Base-by-base conservation (phyloP, 2,797 vertebrate genomes). In the Neopelma chrysocephalum region DNA sequence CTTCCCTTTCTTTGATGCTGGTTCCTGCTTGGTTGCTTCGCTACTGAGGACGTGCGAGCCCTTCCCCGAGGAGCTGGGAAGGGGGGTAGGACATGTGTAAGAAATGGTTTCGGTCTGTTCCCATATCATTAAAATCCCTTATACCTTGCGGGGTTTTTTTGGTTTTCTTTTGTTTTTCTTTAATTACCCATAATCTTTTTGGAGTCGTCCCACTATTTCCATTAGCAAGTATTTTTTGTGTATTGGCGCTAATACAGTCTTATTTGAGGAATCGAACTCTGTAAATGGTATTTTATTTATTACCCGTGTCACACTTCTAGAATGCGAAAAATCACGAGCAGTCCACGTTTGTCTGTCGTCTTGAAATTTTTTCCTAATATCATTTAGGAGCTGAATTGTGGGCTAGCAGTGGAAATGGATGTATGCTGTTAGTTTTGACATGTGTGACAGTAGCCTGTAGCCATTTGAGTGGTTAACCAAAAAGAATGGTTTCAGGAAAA, bases 1-100 rank as follows among this genome's bases (percentile, higher is more conserved):
- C 88, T 82, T 68, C 36, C 29, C 51, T 71, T 82, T 62, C 93
- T 95, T 92, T 94, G 89, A 91, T 96, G 81, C 86, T 54, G 81
- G 45, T 77, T 96, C 92, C 85, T 95, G 93, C 93, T 69, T 23
- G 89, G 87, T 60, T 71, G 82, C 87, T 82, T 88, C 69, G 57
- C 69, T 90, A 27, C 47, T 15, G 90, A 89, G 84, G 73, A 94
- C 91, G 82, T 94, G 87, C 58, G 84, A 94, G 62, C 56, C 82
- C 42, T 87, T 82, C 83, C 80, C 57, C 11, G 56, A 60, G 79
- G 84, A 91, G 78, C 75, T 53, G 57, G 43, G 51, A 32, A 54
- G 5, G 29, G 31, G 38, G 36, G 22, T 9, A 15, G 42, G 22
- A 40, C 48, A 38, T 68, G 73, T 27, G 8, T 68, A 50, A 68